Evolutionary conservation across 2,797 vertebrate species (phyloP).

Genomic region (Chelonia mydas): DNA sequence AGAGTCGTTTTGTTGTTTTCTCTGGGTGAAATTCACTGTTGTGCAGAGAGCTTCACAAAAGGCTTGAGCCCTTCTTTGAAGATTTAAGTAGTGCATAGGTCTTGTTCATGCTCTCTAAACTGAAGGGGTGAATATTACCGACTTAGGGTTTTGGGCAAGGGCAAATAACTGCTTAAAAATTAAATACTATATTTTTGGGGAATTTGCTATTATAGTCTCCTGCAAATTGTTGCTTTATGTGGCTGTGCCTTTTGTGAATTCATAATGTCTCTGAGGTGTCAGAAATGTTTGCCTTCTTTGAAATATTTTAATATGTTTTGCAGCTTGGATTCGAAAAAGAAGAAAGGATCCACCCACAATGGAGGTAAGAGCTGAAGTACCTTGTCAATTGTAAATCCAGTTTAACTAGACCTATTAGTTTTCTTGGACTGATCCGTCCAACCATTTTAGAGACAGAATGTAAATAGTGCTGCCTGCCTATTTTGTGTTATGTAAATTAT

Average conservation of each 20-base stretch:
- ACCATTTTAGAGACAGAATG: background rate
- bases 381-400: slow-evolving; percentile 4
- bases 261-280: background rate
- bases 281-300: background rate
- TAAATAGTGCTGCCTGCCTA: background rate
- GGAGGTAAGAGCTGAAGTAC: slow-evolving; percentile 84
- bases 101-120: background rate
- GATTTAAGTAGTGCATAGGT: background rate
- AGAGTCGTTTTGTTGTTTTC: background rate
- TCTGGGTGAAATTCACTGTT: background rate
- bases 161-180: background rate
- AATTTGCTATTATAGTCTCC: background rate
- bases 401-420: background rate
- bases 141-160: background rate
- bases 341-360: slow-evolving; percentile 91
- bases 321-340: slow-evolving; percentile 97
- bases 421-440: background rate
- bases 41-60: background rate
- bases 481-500: background rate
- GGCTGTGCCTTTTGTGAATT: background rate
- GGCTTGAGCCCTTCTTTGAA: background rate
- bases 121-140: background rate
- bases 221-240: background rate
- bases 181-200: background rate
- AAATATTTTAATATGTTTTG: slow-evolving; percentile 72